These are phyloP conservation scores for Morpho helenor DNA, from an alignment of 2,888 invertebrate genomes.

Conservation along the genomic window DNA sequence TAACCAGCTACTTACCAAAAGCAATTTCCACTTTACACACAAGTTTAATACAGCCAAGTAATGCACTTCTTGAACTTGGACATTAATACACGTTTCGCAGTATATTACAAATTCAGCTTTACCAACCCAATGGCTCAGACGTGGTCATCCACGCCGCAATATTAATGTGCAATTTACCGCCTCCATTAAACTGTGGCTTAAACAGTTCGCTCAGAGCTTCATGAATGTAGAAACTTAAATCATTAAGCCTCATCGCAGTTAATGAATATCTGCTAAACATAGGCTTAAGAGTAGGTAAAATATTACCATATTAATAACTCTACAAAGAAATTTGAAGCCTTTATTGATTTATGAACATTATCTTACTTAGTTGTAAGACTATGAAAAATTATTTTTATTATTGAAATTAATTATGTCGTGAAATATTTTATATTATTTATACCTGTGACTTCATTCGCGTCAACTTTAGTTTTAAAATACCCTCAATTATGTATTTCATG, in stretches of 20 bases:
- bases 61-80: conserved; percentile 8
- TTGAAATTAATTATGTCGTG: too few species aligned
- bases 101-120: conserved; percentile 16
- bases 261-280: conserved; percentile 50
- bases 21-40: background rate
- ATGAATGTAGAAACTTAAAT: conserved; percentile 64
- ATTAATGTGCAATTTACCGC: conserved; percentile 61
- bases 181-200: conserved; percentile 57
- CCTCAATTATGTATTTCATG: too few species aligned
- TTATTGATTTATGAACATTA: too few species aligned
- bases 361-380: too few species aligned
- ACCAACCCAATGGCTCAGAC: conserved; percentile 12
- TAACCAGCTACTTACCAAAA: background rate
- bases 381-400: too few species aligned
- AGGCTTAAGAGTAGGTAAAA: background rate
- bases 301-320: too few species aligned
- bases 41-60: conserved; percentile 1
- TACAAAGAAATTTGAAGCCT: background rate
- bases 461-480: too few species aligned
- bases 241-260: conserved; percentile 57
- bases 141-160: conserved; percentile 49
- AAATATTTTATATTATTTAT: too few species aligned
- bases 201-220: conserved; percentile 57
- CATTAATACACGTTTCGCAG: conserved; percentile 5
- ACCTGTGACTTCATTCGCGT: too few species aligned